Evolutionary conservation across 30 jellyfish, hydroid and myxozoan species (phyloP).

Genomic region (Pseudorhiza aurosa): DNA sequence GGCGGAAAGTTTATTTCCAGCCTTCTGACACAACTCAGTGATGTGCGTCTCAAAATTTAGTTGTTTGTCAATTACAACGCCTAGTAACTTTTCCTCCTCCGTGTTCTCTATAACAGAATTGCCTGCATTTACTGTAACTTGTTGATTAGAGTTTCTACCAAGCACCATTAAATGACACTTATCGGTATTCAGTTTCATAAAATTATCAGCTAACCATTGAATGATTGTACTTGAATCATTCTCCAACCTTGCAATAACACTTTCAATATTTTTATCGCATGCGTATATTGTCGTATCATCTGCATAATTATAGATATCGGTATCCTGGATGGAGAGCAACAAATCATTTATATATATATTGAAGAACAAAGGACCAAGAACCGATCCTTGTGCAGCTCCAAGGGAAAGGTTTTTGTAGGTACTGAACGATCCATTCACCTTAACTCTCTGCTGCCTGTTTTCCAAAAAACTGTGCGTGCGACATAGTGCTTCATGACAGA

Average conservation of each 20-base stretch:
- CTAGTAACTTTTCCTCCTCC: slow-evolving; percentile 41
- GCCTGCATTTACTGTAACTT: neutral
- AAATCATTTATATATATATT: slow-evolving; percentile 38
- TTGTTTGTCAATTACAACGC: slow-evolving; percentile 40
- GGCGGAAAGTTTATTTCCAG: slow-evolving; percentile 50
- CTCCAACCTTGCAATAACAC: slow-evolving; percentile 46
- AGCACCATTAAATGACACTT: slow-evolving; percentile 23
- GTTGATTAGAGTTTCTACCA: slow-evolving; percentile 23
- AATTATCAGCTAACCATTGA: slow-evolving; percentile 50
- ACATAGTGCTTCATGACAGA: slow-evolving; percentile 29
- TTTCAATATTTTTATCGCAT: neutral
- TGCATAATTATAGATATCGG: slow-evolving; percentile 52
- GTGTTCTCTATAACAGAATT: slow-evolving; percentile 9
- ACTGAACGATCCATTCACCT: slow-evolving; percentile 42
- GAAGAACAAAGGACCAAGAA: slow-evolving; percentile 53
- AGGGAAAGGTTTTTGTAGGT: slow-evolving; percentile 16
- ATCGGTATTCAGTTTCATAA: slow-evolving; percentile 32
- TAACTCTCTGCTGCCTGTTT: slow-evolving; percentile 54
- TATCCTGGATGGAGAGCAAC: slow-evolving; percentile 17
- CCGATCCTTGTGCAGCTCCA: slow-evolving; percentile 36
- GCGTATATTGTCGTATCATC: slow-evolving; percentile 54
- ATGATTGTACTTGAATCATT: slow-evolving; percentile 2
- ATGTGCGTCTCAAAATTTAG: neutral
- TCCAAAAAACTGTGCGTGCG: slow-evolving; percentile 47
- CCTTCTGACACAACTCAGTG: slow-evolving; percentile 35